Conservation (phyloP, 2,797 vertebrate genomes). For the Centropyge bicolor region DNA sequence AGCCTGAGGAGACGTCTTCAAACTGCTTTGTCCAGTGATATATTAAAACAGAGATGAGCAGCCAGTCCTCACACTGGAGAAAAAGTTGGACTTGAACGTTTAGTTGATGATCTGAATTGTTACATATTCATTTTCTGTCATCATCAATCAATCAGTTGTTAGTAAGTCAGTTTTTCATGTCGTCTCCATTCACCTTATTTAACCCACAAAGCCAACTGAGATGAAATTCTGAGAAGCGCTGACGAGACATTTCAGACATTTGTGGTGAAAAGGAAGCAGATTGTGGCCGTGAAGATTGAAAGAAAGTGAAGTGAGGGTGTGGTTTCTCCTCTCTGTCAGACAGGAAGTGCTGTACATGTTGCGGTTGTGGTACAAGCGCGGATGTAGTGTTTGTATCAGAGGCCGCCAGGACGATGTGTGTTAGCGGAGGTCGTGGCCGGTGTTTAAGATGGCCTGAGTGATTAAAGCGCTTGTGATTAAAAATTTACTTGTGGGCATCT, state of each 20-base stretch:
- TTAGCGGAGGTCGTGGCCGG: conserved; percentile 28
- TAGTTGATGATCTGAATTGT: neutral
- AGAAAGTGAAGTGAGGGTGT: neutral
- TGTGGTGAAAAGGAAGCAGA: neutral
- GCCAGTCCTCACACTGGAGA: neutral
- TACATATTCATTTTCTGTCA: no score
- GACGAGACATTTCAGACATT: conserved; percentile 30
- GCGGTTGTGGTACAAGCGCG: neutral
- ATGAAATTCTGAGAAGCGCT: neutral
- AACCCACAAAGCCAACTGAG: conserved; percentile 4
- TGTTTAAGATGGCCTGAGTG: conserved; percentile 56
- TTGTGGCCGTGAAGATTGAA: neutral
- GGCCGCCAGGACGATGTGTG: neutral
- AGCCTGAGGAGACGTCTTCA: neutral
- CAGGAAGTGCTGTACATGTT: neutral
- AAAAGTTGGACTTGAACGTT: neutral
- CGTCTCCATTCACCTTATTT: conserved; percentile 29
- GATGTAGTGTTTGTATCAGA: conserved; percentile 1
- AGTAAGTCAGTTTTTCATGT: no score
- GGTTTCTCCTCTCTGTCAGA: neutral
- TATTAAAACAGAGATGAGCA: neutral
- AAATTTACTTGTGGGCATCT: conserved; percentile 64
- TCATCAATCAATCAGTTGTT: no score
- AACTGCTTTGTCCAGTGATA: neutral
- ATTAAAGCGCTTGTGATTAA: conserved; percentile 71